Evolutionary conservation across 2,797 vertebrate genomes (phyloP).

Genomic region (Microhierax caerulescens): DNA sequence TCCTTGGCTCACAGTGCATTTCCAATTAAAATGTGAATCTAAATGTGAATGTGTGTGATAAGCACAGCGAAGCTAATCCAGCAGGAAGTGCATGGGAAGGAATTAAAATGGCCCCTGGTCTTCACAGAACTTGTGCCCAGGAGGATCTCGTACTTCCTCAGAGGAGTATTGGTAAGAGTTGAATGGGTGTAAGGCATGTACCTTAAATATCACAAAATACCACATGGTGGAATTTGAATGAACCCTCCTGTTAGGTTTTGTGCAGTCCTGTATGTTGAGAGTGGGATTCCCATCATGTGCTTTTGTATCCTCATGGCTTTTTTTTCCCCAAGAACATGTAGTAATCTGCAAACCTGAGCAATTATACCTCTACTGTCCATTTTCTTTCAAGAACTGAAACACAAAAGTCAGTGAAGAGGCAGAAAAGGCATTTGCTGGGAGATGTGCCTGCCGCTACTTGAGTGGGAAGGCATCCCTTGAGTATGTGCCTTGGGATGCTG

Average conservation of each 20-base stretch:
- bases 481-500: neutral
- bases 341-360: neutral
- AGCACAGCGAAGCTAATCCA: neutral
- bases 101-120: neutral
- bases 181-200: neutral
- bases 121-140: neutral
- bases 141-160: neutral
- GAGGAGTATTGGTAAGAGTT: neutral
- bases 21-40: neutral
- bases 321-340: neutral
- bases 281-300: neutral
- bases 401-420: neutral
- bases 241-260: neutral
- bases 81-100: neutral
- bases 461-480: neutral
- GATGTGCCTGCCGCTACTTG: accelerated
- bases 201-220: neutral
- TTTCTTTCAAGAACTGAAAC: neutral
- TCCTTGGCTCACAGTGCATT: neutral
- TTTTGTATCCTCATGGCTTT: neutral
- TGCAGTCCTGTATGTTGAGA: neutral
- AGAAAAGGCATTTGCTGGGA: neutral
- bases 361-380: neutral
- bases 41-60: neutral
- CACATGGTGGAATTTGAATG: accelerated